A percentile compares a stretch with the other conserved stretches of the same genome.
These are phyloP conservation scores for human (Homo sapiens) DNA, from an alignment of 2,113 vertebrate genomes.

Conservation along the genomic window GRCh38 chr15:56393501-56394000, in stretches of 20 bases:
- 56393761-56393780: neutral
- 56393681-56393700: neutral
- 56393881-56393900: slow-evolving; percentile 17
- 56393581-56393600: neutral
- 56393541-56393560: neutral
- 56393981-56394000: neutral
- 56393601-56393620: neutral
- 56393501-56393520: neutral
- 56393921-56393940: neutral
- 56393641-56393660: neutral
- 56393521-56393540: neutral
- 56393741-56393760: neutral
- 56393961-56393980: neutral
- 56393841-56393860: slow-evolving; percentile 34
- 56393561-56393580: slow-evolving; percentile 29
- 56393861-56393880: neutral
- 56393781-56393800: neutral
- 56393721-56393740: neutral
- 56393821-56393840: slow-evolving; percentile 28
- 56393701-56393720: neutral
- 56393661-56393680: neutral
- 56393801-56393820: neutral
- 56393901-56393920: neutral
- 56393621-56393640: neutral
- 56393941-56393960: neutral